Evolutionary conservation across 2,888 invertebrate genomes (phyloP).

Genomic region (Allacma fusca): DNA sequence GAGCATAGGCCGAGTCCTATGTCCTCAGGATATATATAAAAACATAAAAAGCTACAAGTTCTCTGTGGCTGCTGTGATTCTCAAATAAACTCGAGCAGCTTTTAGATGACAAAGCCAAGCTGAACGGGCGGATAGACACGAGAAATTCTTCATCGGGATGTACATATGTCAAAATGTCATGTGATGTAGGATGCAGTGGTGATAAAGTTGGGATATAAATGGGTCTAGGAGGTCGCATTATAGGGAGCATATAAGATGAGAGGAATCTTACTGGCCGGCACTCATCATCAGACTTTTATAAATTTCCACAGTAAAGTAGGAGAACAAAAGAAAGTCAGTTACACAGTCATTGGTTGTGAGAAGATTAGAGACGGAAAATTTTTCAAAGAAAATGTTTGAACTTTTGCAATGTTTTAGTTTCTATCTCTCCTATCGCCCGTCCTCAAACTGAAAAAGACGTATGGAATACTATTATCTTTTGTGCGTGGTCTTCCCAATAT

Average conservation of each 20-base stretch:
- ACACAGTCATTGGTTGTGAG: slow-evolving; percentile 21
- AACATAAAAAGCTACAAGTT: too few species aligned
- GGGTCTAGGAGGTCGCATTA: too few species aligned
- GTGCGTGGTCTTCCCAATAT: too few species aligned
- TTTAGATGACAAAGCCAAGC: not conserved
- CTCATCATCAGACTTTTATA: too few species aligned
- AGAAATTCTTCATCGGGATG: not conserved
- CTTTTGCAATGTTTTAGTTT: not conserved
- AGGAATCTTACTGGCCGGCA: too few species aligned
- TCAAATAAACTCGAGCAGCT: not conserved
- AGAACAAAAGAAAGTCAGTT: slow-evolving; percentile 30
- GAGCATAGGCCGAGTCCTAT: too few species aligned
- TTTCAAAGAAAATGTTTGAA: slow-evolving; percentile 22
- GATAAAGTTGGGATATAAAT: too few species aligned
- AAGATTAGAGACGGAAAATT: slow-evolving; percentile 5
- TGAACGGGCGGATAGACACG: not conserved
- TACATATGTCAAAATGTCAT: not conserved
- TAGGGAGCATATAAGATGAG: too few species aligned
- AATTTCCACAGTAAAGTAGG: not conserved
- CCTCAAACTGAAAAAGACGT: not conserved
- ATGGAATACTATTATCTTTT: too few species aligned
- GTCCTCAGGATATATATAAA: too few species aligned
- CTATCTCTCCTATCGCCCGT: slow-evolving; percentile 1
- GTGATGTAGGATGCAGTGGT: too few species aligned
- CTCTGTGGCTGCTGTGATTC: not conserved